phyloP scores from a whole-genome alignment of 1,140 invertebrate genomes.

The Nasonia longicornis region DNA sequence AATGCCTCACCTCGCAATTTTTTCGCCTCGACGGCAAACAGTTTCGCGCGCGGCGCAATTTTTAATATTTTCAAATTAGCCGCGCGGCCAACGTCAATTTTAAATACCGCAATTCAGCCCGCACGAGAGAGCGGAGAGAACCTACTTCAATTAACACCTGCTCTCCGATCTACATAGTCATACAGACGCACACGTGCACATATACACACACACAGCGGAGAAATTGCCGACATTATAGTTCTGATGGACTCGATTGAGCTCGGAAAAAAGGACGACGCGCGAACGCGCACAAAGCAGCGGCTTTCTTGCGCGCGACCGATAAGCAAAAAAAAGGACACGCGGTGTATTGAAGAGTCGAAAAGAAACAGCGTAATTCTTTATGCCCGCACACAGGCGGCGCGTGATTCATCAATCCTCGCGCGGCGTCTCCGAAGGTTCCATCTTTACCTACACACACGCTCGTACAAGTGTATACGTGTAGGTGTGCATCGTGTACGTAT shows the following conservation, averaged over 20 bases:
- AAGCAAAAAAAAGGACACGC: not conserved
- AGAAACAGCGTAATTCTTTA: constrained; percentile 35
- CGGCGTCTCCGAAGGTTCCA: not conserved
- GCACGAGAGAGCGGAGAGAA: not conserved
- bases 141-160: constrained; percentile 32
- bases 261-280: not conserved
- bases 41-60: not conserved
- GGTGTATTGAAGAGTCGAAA: constrained; percentile 3
- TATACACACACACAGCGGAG: not conserved
- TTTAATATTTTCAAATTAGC: not conserved
- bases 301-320: not conserved
- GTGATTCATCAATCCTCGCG: constrained; percentile 39
- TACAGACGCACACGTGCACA: no score
- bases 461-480: not conserved
- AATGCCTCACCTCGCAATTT: no score
- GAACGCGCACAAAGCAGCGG: not conserved
- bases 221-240: constrained; percentile 22
- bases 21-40: no score
- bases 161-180: constrained; percentile 17
- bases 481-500: not conserved
- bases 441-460: not conserved
- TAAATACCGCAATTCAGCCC: not conserved
- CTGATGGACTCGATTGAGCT: constrained; percentile 19
- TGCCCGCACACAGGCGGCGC: not conserved
- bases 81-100: not conserved